Conservation (phyloP, 2,113 vertebrate genomes). For the Tachysurus fulvidraco region DNA sequence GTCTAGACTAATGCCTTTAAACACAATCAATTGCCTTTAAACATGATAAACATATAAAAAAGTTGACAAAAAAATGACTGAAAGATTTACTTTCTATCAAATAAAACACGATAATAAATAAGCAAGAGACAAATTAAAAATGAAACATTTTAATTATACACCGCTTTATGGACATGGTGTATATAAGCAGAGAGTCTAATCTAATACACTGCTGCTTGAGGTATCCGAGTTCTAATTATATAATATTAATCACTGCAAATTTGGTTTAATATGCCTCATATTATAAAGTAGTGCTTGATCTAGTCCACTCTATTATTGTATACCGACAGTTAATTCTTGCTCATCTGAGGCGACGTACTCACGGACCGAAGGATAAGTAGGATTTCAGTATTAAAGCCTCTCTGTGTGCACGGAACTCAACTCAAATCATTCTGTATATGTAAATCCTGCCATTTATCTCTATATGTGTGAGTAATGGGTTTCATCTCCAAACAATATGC, state of each 20-base stretch:
- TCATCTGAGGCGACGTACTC: not conserved
- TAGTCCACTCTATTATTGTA: not conserved
- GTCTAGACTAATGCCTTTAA: not conserved
- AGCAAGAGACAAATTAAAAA: not conserved
- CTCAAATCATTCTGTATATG: not conserved
- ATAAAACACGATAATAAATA: not conserved
- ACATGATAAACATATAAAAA: not conserved
- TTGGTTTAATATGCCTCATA: not conserved
- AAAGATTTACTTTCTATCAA: not conserved
- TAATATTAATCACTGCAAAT: not conserved
- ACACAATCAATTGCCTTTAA: not conserved
- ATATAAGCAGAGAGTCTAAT: not conserved
- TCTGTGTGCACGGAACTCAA: not conserved
- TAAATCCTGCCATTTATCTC: not conserved
- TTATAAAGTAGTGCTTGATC: not conserved
- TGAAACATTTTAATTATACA: not conserved
- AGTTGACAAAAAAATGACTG: not conserved
- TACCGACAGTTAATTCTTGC: not conserved
- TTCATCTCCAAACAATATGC: slow-evolving; percentile 34
- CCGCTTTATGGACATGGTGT: not conserved
- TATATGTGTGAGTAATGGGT: not conserved
- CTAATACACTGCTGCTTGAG: not conserved
- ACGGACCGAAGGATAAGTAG: not conserved
- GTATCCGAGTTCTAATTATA: not conserved
- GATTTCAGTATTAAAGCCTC: not conserved